These are phyloP conservation scores for Drosophila ironensis DNA, from an alignment of 1,140 invertebrate species.

Conservation along the genomic window DNA sequence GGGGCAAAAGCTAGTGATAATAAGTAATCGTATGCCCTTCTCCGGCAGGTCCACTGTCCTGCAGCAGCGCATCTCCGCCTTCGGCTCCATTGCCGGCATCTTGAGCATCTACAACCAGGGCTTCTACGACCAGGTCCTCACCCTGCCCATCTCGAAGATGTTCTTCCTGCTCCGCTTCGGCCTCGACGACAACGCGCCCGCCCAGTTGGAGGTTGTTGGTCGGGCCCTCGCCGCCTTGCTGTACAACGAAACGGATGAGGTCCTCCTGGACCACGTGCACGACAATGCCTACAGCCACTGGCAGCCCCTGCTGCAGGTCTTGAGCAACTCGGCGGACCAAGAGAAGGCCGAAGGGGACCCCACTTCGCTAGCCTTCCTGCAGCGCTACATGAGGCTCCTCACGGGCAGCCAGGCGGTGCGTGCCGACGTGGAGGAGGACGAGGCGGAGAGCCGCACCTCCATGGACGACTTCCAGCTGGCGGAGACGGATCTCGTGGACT, in stretches of 20 bases:
- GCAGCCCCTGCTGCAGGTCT: slow-evolving; percentile 85
- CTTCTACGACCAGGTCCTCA: slow-evolving; percentile 87
- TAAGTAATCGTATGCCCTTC: too few relatives aligned
- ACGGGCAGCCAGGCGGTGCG: slow-evolving; percentile 45
- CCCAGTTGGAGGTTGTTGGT: slow-evolving; percentile 88
- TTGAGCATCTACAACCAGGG: slow-evolving; percentile 88
- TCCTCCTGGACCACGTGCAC: slow-evolving; percentile 86
- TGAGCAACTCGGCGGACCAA: slow-evolving; percentile 17
- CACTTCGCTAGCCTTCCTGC: slow-evolving; percentile 58
- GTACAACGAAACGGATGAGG: slow-evolving; percentile 90
- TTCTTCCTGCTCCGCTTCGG: slow-evolving; percentile 92
- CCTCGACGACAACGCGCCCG: slow-evolving; percentile 90
- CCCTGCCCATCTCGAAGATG: slow-evolving; percentile 86
- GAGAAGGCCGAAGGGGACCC: slow-evolving; percentile 39
- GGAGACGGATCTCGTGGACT: slow-evolving; percentile 89
- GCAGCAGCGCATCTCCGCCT: slow-evolving; percentile 91
- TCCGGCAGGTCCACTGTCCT: slow-evolving; percentile 86
- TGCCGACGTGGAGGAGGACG: slow-evolving; percentile 68
- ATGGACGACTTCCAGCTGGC: slow-evolving; percentile 92
- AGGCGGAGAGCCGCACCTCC: slow-evolving; percentile 84
- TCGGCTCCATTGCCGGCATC: slow-evolving; percentile 90
- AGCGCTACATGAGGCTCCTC: slow-evolving; percentile 66
- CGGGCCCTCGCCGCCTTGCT: slow-evolving; percentile 88
- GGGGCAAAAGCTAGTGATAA: too few relatives aligned
- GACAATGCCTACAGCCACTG: slow-evolving; percentile 86